Conservation (phyloP, 2,888 invertebrate species). For the Noctua pronuba region DNA sequence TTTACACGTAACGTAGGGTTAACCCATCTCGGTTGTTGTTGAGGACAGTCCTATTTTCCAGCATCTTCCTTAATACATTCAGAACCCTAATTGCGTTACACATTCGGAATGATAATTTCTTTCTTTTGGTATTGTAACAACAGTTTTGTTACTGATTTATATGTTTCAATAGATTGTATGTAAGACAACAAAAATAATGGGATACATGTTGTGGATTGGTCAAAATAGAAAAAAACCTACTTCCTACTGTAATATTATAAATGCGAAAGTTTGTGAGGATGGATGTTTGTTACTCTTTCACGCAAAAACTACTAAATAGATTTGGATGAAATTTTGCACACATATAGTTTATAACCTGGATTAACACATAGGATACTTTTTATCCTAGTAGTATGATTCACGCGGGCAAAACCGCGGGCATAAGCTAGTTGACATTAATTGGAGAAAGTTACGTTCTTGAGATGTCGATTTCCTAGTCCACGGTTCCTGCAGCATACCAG, state of each 20-base stretch:
- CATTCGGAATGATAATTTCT: background rate
- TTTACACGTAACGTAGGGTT: constrained; percentile 79
- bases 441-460: background rate
- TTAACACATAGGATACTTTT: too few species aligned
- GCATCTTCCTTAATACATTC: constrained; percentile 1
- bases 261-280: too few species aligned
- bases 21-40: constrained; percentile 31
- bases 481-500: background rate
- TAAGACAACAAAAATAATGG: background rate
- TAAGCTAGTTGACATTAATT: background rate
- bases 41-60: constrained; percentile 48
- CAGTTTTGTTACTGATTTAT: background rate
- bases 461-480: background rate
- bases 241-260: too few species aligned
- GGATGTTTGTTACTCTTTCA: too few species aligned
- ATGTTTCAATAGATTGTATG: background rate
- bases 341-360: too few species aligned
- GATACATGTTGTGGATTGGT: too few species aligned
- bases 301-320: too few species aligned
- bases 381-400: too few species aligned
- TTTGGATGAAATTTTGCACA: too few species aligned
- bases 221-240: background rate
- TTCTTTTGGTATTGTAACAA: background rate
- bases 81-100: background rate
- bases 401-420: too few species aligned